Conservation (phyloP, 2,888 invertebrate species). For the Cyclophora albipunctata region DNA sequence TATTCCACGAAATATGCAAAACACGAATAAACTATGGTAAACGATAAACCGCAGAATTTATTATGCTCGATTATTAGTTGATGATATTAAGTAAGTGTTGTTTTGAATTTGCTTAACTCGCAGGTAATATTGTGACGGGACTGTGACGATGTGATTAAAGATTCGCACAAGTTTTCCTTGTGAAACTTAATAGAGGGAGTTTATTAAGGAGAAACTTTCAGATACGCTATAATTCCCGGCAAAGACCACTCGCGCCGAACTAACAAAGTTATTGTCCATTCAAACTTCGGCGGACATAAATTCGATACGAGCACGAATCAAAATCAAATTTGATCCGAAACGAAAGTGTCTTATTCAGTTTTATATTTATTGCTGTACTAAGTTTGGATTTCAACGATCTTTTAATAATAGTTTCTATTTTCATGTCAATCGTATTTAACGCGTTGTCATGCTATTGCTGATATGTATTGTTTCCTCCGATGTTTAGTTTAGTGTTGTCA, state of each 20-base stretch:
- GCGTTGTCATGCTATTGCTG: slow-evolving; percentile 19
- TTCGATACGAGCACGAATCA: slow-evolving; percentile 38
- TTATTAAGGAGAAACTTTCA: slow-evolving; percentile 27
- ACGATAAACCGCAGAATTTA: too few species aligned
- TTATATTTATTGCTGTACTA: slow-evolving; percentile 30
- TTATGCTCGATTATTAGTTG: too few species aligned
- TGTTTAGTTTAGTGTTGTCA: slow-evolving; percentile 29
- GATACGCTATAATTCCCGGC: slow-evolving; percentile 30
- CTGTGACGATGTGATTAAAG: slow-evolving; percentile 6
- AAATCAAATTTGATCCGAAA: slow-evolving; percentile 36
- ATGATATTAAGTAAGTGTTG: too few species aligned
- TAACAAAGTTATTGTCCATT: slow-evolving; percentile 49
- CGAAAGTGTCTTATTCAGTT: slow-evolving; percentile 35
- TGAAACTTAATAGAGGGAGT: slow-evolving; percentile 19
- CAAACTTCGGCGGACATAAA: slow-evolving; percentile 45
- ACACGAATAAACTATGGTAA: too few species aligned
- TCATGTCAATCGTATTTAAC: slow-evolving; percentile 2
- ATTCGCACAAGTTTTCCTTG: slow-evolving; percentile 16
- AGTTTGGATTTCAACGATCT: slow-evolving; percentile 25
- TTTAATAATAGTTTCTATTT: slow-evolving; percentile 15
- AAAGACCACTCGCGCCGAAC: slow-evolving; percentile 35
- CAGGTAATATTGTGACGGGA: slow-evolving; percentile 8
- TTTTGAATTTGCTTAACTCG: too few species aligned
- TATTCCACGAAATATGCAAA: neutral
- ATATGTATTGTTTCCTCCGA: slow-evolving; percentile 24